Evolutionary conservation across 1,140 invertebrate genomes (phyloP), one percentile per base, ranked within the genome.

Genomic region (Calosoma granatense): DNA sequence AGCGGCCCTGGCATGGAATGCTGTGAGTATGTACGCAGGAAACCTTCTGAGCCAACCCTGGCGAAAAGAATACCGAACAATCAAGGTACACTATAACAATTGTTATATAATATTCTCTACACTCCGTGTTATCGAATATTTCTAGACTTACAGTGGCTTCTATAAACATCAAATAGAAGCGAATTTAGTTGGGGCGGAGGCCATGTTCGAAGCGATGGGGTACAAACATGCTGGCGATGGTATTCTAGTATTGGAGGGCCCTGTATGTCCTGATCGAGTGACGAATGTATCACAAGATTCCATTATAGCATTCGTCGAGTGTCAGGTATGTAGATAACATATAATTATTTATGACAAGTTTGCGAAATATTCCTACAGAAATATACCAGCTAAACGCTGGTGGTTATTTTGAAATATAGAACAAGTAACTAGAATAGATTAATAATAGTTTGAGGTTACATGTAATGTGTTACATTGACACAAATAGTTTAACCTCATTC

Each of bases 281-380:
- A 81, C 84, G 1, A 81, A 80, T 56, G 82, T 93, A 0, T 88
- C 88, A 3, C 75, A 87, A 47, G 90, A 94, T 72, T 88, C 88
- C 2, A 79, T 92, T 58, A 81, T 91, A n/a, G 91, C 91, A 19
- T 88, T 88, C 72, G 88, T 89, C 36, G 91, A 94, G 74, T 92
- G 89, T 67, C 85, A 92, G 78, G 86, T 88, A 73, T 65, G 55
- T 63, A n/a, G 26, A 56, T 9, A 19, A 17, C 14, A 59, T 22
- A 4, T 22, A 54, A 55, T 23, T n/a, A n/a, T n/a, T n/a, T n/a
- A n/a, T n/a, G 20, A 58, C n/a, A 56, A 51, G 17, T 15, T n/a
- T n/a, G n/a, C n/a, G n/a, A n/a, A n/a, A n/a, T n/a, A n/a, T n/a
- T n/a, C n/a, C n/a, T n/a, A n/a, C n/a, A n/a, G n/a, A n/a, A n/a